Conservation (phyloP, 2,113 vertebrate species). For the Pogonocichla stellata region DNA sequence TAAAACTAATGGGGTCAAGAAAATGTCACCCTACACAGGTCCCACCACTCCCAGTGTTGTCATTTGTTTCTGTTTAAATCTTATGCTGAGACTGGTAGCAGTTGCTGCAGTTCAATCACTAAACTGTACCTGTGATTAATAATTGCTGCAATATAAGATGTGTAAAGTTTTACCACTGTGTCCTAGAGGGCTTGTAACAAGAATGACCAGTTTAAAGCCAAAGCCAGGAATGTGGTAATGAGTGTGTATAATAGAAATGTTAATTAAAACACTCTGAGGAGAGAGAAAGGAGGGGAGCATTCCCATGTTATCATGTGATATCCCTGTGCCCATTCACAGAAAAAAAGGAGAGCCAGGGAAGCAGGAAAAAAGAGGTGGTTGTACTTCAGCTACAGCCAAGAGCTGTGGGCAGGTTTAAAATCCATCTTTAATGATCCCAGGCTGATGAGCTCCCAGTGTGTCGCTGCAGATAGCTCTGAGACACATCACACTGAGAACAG, state of each 20-base stretch:
- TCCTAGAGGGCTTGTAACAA: constrained; percentile 63
- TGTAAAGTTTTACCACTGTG: constrained; percentile 56
- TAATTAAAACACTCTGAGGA: constrained; percentile 56
- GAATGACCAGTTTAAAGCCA: constrained; percentile 51
- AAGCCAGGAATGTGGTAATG: constrained; percentile 68
- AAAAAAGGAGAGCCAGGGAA: background rate
- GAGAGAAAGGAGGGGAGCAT: background rate
- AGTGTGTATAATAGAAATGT: constrained; percentile 43
- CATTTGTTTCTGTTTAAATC: constrained; percentile 49
- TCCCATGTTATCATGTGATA: constrained; percentile 28
- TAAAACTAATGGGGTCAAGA: constrained; percentile 54
- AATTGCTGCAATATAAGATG: constrained; percentile 48
- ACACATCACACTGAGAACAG: accelerated
- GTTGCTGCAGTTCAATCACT: constrained; percentile 31
- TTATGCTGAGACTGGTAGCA: constrained; percentile 20
- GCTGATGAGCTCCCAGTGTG: background rate
- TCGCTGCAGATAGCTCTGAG: background rate
- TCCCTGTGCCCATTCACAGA: background rate
- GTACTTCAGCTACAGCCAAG: background rate
- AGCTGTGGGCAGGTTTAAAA: background rate
- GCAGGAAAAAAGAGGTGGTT: background rate
- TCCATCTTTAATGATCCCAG: background rate
- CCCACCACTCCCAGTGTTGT: background rate
- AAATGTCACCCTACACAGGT: background rate
- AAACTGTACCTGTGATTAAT: constrained; percentile 52